A percentile compares a stretch with the other conserved stretches of the same genome.
Conservation (phyloP, 2,888 invertebrate genomes). For the Oscheius myriophilus region DNA sequence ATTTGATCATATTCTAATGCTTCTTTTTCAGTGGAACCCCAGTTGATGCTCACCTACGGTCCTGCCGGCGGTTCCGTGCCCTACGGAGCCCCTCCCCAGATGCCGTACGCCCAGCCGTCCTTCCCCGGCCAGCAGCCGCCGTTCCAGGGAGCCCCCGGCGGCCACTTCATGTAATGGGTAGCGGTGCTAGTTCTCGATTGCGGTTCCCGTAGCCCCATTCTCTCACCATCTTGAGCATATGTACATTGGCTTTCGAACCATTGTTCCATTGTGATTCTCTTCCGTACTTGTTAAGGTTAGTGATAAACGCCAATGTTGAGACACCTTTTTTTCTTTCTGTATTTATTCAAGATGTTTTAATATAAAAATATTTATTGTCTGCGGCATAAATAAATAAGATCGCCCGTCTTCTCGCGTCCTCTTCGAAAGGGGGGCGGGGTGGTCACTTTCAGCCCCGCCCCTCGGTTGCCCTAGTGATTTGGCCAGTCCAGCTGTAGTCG, state of each 20-base stretch:
- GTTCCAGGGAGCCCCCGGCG: constrained; percentile 13
- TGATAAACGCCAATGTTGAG: constrained; percentile 1
- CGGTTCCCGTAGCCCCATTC: no score
- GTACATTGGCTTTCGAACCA: no score
- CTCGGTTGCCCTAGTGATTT: constrained; percentile 11
- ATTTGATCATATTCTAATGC: background rate
- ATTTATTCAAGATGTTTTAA: no score
- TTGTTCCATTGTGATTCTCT: constrained; percentile 11
- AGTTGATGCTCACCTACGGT: constrained; percentile 87
- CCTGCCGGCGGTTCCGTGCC: background rate
- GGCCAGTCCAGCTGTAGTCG: constrained; percentile 11
- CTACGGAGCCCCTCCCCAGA: constrained; percentile 10
- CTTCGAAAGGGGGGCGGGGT: background rate
- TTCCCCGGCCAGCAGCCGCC: constrained; percentile 4
- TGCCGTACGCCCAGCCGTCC: background rate
- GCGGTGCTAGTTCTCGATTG: background rate
- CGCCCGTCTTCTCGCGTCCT: no score
- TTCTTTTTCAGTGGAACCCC: constrained; percentile 79
- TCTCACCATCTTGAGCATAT: no score
- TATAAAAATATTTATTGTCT: no score
- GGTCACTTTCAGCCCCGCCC: constrained; percentile 26
- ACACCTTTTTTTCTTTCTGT: no score
- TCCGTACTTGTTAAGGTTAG: constrained; percentile 14
- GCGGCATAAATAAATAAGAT: no score
- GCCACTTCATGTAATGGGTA: constrained; percentile 17